Percentiles rank a stretch among this genome's conserved stretches.
Conservation (phyloP, 2,113 vertebrate genomes). For the Rallus limicola region DNA sequence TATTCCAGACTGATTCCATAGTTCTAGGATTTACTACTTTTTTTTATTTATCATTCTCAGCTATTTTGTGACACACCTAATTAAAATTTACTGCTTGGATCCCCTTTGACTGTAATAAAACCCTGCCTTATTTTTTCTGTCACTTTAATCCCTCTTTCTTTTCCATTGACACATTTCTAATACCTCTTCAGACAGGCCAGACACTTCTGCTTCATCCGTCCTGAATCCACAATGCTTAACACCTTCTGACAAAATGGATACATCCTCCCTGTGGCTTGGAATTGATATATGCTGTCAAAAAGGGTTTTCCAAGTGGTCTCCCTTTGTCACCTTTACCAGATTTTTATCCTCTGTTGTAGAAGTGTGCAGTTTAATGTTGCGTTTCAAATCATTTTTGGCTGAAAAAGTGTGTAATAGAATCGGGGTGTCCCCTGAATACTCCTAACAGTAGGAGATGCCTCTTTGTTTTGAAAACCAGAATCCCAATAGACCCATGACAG, state of each 20-base stretch:
- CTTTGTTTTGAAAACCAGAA: conserved; percentile 48
- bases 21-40: conserved; percentile 2
- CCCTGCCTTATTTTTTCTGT: conserved; percentile 22
- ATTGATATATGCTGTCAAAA: conserved; percentile 67
- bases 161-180: conserved; percentile 56
- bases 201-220: neutral
- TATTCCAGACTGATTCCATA: neutral
- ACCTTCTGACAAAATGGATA: conserved; percentile 56
- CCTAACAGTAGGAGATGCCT: conserved; percentile 34
- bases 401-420: conserved; percentile 72
- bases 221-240: conserved; percentile 16
- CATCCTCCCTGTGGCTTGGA: conserved; percentile 42
- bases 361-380: conserved; percentile 70
- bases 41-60: neutral
- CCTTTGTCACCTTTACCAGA: conserved; percentile 68
- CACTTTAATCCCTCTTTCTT: conserved; percentile 59
- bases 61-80: conserved; percentile 65
- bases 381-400: conserved; percentile 68
- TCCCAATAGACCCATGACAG: conserved; percentile 39
- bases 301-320: conserved; percentile 55
- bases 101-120: conserved; percentile 29
- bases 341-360: conserved; percentile 64
- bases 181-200: conserved; percentile 39
- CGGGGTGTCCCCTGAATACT: conserved; percentile 62
- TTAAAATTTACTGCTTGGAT: conserved; percentile 63